These are phyloP conservation scores for Aspidapion aeneum DNA, from an alignment of 2,888 invertebrate genomes.

Conservation along the genomic window DNA sequence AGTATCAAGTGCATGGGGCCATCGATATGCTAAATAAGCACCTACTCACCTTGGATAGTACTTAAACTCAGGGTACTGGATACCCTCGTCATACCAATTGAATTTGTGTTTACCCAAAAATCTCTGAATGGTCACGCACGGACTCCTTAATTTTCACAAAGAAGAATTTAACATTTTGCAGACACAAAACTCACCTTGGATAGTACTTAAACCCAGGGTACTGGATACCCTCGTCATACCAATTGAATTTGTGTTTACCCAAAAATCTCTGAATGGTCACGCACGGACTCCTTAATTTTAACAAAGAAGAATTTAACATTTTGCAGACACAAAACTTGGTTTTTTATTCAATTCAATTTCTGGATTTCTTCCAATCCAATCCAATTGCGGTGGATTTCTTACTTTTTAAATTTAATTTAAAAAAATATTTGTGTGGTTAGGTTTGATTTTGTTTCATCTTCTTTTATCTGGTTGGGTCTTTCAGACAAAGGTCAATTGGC, in stretches of 20 bases:
- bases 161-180: not conserved
- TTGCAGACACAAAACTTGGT: too few species aligned
- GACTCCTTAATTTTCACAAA: slow-evolving; percentile 15
- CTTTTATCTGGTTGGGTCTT: too few species aligned
- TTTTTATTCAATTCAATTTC: too few species aligned
- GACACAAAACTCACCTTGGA: slow-evolving; percentile 60
- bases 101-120: slow-evolving; percentile 29
- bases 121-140: slow-evolving; percentile 24
- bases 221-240: slow-evolving; percentile 50
- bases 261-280: slow-evolving; percentile 27
- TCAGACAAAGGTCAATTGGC: too few species aligned
- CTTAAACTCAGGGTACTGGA: slow-evolving; percentile 57
- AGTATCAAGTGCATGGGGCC: too few species aligned
- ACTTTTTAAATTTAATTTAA: too few species aligned
- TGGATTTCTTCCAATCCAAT: too few species aligned
- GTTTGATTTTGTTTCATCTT: too few species aligned
- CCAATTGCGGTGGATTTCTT: too few species aligned
- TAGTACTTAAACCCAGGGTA: slow-evolving; percentile 63
- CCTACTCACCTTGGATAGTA: slow-evolving; percentile 64
- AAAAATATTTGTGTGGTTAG: too few species aligned
- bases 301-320: not conserved
- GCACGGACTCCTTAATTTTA: slow-evolving; percentile 18
- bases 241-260: slow-evolving; percentile 33
- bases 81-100: slow-evolving; percentile 47
- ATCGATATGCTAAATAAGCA: too few species aligned